These are phyloP conservation scores for Rhabdophis nuchalis DNA, from an alignment of 2,797 vertebrate species.

Conservation along the genomic window DNA sequence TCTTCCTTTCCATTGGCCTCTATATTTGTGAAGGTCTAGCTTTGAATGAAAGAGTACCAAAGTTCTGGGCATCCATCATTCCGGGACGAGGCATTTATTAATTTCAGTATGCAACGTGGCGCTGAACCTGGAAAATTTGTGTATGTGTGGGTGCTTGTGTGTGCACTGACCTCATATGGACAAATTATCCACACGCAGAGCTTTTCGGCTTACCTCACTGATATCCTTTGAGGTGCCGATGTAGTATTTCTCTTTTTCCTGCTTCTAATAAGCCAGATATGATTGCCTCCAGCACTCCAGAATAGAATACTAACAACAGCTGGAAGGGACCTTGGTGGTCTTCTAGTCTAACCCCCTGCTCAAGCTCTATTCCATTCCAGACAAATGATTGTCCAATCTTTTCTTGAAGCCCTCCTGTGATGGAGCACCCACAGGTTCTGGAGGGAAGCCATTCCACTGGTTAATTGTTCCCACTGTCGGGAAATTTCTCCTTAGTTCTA, in stretches of 20 bases:
- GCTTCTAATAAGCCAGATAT: not conserved
- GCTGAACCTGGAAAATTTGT: not conserved
- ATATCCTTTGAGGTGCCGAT: not conserved
- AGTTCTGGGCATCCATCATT: not conserved
- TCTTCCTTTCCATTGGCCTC: not conserved
- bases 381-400: fast-evolving
- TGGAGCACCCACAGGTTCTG: not conserved
- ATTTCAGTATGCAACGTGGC: not conserved
- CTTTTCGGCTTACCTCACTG: not conserved
- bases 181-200: not conserved
- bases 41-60: not conserved
- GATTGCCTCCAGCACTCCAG: not conserved
- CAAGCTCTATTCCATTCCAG: not conserved
- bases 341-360: not conserved
- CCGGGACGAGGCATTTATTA: not conserved
- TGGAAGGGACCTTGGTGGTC: not conserved
- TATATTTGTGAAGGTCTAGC: not conserved
- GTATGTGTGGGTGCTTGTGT: not conserved
- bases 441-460: not conserved
- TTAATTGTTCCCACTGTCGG: not conserved
- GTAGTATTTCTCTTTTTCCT: not conserved
- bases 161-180: not conserved
- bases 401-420: not conserved
- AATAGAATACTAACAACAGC: not conserved
- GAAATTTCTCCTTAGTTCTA: not conserved